Evolutionary conservation across 2,797 vertebrate species (phyloP), one percentile per base, ranked within the genome.

Genomic region (Apogon hyalosoma): DNA sequence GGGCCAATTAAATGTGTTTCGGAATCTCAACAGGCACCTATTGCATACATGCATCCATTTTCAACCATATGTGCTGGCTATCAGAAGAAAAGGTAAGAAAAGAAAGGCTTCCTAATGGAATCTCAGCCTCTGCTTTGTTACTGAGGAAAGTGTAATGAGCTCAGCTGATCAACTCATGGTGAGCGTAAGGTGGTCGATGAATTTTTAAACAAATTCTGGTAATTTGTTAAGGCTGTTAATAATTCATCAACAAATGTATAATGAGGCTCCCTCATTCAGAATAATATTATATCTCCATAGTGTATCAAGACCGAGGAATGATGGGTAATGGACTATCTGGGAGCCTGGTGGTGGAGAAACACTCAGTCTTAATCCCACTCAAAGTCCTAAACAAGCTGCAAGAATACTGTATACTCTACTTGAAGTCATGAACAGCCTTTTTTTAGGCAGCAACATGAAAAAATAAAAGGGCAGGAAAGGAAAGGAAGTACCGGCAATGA

Each of bases 1-100:
- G 14, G 50, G 41, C 64, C 75, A 87, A 81, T 88, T 86, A 79
- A 68, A 67, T 38, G 19, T 59, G 42, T 69, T 68, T 71, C 70
- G 45, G 68, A 39, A 43, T 55, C 49, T 65, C 55, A 48, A 45
- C 36, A 56, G 48, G 61, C 16, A 39, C 54, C 39, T 19, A 59
- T 8, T 45, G 24, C 24, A 13, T 38, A 43, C 14, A 24, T 2
- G 21, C 21, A 24, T 24, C n/a, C 21, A 4, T 24, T 24, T 2
- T 24, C 21, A 24, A 2, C 21, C 21, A 24, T 24, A 24, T 24
- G 4, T 24, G 2, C 21, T 24, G 21, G 21, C 21, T 4, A 24
- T 24, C 4, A 24, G 21, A 24, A 24, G 4, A 24, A 24, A 2
- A 24, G 21, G 4, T 24, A 2, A 24, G 4, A 12, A 11, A 52